Conservation (phyloP, 2,888 invertebrate genomes). For the Gisinianus flammeolus region DNA sequence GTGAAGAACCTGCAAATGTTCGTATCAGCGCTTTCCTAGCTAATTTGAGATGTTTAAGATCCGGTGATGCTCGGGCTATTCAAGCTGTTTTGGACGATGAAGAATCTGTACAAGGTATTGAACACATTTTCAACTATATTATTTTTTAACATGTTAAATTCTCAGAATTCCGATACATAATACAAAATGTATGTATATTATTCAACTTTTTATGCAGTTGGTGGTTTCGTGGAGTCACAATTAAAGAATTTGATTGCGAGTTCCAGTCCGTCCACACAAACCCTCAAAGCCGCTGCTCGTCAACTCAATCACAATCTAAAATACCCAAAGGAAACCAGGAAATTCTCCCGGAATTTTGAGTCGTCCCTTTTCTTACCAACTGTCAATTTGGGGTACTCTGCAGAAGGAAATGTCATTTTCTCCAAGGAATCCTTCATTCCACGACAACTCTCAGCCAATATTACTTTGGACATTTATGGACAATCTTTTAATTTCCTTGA, state of each 20-base stretch:
- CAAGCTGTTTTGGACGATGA: slow-evolving; percentile 67
- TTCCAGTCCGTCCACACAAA: slow-evolving; percentile 75
- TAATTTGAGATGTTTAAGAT: slow-evolving; percentile 37
- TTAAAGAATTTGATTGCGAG: slow-evolving; percentile 78
- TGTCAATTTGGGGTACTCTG: slow-evolving; percentile 72
- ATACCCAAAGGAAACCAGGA: slow-evolving; percentile 63
- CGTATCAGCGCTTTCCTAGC: slow-evolving; percentile 50
- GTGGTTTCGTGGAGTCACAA: slow-evolving; percentile 86
- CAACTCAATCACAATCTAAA: background rate
- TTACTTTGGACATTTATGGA: slow-evolving; percentile 80
- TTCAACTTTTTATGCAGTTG: slow-evolving; percentile 66
- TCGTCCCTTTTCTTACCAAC: slow-evolving; percentile 72
- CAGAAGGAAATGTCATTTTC: slow-evolving; percentile 78
- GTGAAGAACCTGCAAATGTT: background rate
- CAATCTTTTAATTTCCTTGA: slow-evolving; percentile 78
- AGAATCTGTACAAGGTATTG: slow-evolving; percentile 73
- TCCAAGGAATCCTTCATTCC: slow-evolving; percentile 80
- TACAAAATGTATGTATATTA: background rate
- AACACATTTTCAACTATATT: background rate
- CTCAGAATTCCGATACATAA: background rate
- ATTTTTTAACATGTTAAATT: too few species aligned
- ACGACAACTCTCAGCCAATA: slow-evolving; percentile 72
- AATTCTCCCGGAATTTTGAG: slow-evolving; percentile 74
- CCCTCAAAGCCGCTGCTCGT: slow-evolving; percentile 64
- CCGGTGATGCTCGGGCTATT: slow-evolving; percentile 42